Conservation (phyloP, 2,113 vertebrate species). For the Pseudopodoces humilis region DNA sequence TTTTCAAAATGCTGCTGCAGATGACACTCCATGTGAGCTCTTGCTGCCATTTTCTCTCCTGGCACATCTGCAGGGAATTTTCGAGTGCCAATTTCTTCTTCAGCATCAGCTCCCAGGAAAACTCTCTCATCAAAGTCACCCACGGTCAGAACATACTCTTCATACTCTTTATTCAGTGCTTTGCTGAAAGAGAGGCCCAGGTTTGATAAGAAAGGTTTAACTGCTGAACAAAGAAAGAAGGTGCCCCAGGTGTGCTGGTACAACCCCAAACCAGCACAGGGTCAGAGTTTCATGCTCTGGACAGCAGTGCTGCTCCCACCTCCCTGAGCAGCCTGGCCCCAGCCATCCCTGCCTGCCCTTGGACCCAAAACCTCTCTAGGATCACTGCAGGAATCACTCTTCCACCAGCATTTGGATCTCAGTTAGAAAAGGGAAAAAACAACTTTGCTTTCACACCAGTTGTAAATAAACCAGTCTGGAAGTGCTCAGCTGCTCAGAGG, state of each 20-base stretch:
- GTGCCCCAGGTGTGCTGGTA: not conserved
- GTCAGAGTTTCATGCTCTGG: no score
- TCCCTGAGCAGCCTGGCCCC: not conserved
- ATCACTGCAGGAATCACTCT: not conserved
- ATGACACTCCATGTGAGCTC: constrained; percentile 79
- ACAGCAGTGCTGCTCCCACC: not conserved
- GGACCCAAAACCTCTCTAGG: not conserved
- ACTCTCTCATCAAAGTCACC: constrained; percentile 97
- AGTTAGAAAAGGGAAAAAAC: not conserved
- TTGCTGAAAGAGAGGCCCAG: constrained; percentile 80
- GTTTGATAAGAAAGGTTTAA: not conserved
- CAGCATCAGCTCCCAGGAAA: constrained; percentile 93
- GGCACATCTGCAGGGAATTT: constrained; percentile 75
- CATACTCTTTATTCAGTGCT: constrained; percentile 93
- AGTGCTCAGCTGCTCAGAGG: not conserved
- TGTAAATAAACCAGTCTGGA: not conserved
- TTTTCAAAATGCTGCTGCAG: constrained; percentile 92
- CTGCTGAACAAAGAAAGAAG: not conserved
- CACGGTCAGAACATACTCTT: constrained; percentile 93
- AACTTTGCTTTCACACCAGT: not conserved
- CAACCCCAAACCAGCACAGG: not conserved
- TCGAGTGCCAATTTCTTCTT: constrained; percentile 93
- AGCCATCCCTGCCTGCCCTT: fast-evolving
- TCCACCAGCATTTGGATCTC: not conserved
- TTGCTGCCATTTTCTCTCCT: constrained; percentile 63